These are phyloP conservation scores for Otocyon megalotis DNA, from an alignment of 2,113 vertebrate genomes.

Conservation along the genomic window DNA sequence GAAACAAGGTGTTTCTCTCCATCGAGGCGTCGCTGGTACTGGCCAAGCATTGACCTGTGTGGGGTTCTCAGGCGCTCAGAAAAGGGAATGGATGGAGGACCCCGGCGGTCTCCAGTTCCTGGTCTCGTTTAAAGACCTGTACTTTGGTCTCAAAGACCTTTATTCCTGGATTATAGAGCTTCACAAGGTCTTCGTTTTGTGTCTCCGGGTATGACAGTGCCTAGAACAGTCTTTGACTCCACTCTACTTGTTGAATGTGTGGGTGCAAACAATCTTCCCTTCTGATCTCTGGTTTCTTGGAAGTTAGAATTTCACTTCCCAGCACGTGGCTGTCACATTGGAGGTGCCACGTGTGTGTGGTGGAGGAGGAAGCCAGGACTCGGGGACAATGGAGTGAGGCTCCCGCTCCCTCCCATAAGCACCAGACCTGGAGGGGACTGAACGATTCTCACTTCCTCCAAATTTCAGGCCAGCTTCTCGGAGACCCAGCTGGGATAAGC, in stretches of 20 bases:
- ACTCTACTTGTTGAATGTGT: not conserved
- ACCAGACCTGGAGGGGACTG: not conserved
- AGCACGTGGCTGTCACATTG: not conserved
- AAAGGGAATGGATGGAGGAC: not conserved
- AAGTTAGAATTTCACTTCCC: not conserved
- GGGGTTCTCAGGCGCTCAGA: not conserved
- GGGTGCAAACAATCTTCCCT: not conserved
- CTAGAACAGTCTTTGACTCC: not conserved
- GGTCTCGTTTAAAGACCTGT: not conserved
- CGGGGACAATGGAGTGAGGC: too few species aligned
- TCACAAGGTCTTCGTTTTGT: not conserved
- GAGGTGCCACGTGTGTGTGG: not conserved
- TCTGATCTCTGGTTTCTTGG: not conserved
- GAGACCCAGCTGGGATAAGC: not conserved
- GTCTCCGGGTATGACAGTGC: not conserved
- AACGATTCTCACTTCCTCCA: not conserved
- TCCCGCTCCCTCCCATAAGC: too few species aligned
- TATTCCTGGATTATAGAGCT: not conserved
- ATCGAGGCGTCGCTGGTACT: not conserved
- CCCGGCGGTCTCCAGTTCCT: too few species aligned
- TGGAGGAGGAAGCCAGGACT: not conserved
- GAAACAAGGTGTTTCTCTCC: accelerated
- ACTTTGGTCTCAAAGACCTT: not conserved
- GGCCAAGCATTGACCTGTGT: accelerated
- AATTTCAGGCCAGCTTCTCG: not conserved